These are phyloP conservation scores for Petromus typicus DNA, from an alignment of 2,113 vertebrate genomes.

Conservation along the genomic window DNA sequence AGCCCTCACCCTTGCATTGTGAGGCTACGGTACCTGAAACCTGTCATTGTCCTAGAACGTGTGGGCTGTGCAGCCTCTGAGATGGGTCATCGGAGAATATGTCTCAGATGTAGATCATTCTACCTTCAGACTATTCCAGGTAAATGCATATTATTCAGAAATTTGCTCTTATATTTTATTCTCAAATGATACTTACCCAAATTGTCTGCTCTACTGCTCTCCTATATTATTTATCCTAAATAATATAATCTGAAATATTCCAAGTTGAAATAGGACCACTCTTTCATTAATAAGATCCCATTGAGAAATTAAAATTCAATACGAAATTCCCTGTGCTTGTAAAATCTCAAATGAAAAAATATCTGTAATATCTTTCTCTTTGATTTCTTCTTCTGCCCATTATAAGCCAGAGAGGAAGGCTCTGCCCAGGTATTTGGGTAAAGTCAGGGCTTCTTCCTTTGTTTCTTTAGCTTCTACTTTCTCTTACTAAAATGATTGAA, in stretches of 20 bases:
- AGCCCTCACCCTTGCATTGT: background rate
- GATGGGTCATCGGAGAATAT: background rate
- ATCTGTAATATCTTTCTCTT: background rate
- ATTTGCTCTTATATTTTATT: background rate
- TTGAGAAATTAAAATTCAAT: conserved; percentile 19
- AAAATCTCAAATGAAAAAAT: background rate
- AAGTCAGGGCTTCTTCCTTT: background rate
- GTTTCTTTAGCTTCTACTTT: background rate
- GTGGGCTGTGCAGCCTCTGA: background rate
- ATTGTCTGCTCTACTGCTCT: background rate
- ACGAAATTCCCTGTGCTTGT: background rate
- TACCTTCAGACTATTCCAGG: background rate
- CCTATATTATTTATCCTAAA: background rate
- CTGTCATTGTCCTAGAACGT: no score
- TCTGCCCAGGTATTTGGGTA: background rate
- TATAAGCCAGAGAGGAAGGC: background rate
- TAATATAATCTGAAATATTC: background rate
- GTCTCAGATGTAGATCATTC: background rate
- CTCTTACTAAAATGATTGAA: conserved; percentile 33
- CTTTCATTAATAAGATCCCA: background rate
- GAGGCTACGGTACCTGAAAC: background rate
- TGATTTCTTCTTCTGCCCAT: background rate
- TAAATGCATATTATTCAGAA: background rate
- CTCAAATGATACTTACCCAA: background rate
- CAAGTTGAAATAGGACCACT: background rate